Evolutionary conservation across 2,113 vertebrate species (phyloP), one percentile per base, ranked within the genome.

Genomic region (Seriola aureovittata): DNA sequence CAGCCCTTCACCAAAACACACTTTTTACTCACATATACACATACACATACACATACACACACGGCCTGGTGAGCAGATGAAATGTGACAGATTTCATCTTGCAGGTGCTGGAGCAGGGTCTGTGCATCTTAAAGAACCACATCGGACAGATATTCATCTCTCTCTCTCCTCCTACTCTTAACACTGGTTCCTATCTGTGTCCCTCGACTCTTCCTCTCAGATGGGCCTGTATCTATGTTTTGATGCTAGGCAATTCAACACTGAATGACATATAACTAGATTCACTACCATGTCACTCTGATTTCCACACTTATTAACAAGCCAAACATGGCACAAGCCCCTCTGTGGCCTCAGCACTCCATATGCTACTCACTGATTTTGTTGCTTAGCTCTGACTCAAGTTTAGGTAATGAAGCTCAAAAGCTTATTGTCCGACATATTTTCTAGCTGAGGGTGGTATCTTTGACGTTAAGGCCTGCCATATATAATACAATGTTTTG

Each of bases 81-180:
- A 82, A 81, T 79, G 54, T 79, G 79, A 89, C 86, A 84, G 88
- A 88, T 92, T 92, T 89, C 86, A 75, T 42, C 74, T 84, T 78
- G 80, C 82, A 88, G 86, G 85, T 87, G 77, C 80, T 69, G 76
- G 34, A 87, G 69, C 73, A 19, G 23, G 65, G 85, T 52, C 70
- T 69, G 72, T 71, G 87, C 80, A 82, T 85, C 82, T 86, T 81
- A 88, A 91, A 83, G 69, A 89, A 81, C 40, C 78, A 77, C 79
- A 71, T 63, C 44, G 63, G 57, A 82, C 78, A 82, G 88, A 91
- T 92, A 81, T 67, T 86, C 73, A 83, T 89, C 91, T 87, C 79
- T 34, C 78, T 85, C 66, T 75, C 76, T 82, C 72, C 38, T 54
- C 62, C 48, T 71, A 67, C 74, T 74, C 78, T 69, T 74, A 65